phyloP scores from a whole-genome alignment of 2,888 invertebrate species.

The Temnothorax ravouxi region DNA sequence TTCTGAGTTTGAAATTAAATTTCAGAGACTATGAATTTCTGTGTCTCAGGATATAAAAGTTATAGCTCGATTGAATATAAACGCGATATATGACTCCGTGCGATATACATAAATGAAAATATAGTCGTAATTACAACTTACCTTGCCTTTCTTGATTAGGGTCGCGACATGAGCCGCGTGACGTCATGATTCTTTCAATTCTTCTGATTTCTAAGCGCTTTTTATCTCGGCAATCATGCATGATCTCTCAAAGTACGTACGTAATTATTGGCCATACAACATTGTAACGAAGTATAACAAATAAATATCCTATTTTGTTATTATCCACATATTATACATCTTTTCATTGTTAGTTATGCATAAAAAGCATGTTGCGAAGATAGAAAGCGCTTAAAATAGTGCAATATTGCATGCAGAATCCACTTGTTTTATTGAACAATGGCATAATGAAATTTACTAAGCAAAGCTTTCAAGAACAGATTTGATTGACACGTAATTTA shows the following conservation, averaged over 20 bases:
- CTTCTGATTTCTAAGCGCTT: not conserved
- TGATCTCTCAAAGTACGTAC: not conserved
- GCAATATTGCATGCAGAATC: not conserved
- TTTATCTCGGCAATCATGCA: not conserved
- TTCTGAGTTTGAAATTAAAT: not conserved
- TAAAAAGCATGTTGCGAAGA: not conserved
- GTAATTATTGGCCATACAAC: not conserved
- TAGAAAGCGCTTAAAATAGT: not conserved
- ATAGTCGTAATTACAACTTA: not conserved
- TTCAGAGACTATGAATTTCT: too few relatives aligned
- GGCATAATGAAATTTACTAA: not conserved
- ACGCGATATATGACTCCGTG: not conserved
- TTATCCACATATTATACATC: not conserved
- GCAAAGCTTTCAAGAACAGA: constrained; percentile 3
- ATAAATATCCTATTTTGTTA: not conserved
- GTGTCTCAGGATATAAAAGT: not conserved
- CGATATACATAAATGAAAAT: not conserved
- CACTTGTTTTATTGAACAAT: constrained; percentile 13
- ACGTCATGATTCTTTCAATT: not conserved
- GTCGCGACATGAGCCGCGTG: not conserved
- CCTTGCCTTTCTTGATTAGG: not conserved
- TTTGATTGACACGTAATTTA: not conserved
- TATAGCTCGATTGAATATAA: not conserved
- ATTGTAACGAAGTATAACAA: not conserved
- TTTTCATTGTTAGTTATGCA: not conserved